Base-by-base conservation (phyloP, 2,113 vertebrate genomes). In the Phyllostomus discolor region DNA sequence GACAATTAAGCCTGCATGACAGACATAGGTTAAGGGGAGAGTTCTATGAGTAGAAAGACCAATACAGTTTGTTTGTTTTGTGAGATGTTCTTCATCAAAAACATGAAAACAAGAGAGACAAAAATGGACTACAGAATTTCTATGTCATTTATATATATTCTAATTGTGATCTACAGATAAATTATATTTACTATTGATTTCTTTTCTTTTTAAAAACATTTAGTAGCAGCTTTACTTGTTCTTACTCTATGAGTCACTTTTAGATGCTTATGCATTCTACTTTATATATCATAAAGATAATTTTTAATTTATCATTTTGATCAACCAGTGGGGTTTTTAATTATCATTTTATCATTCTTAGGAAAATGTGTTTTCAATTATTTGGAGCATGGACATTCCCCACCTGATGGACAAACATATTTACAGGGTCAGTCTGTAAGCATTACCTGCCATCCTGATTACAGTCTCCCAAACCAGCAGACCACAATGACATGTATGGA, bases 321-420 rank as follows among this genome's bases (percentile, higher is more conserved):
- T 1, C 2, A 62, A 83, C 41, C 43, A 38, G 59, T 84, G 10
- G 8, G 11, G 28, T 28, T 41, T 81, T 88, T 81, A 35, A 46
- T 94, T 64, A 31, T 46, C 28, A 20, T 88, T 46, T 76, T 89
- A 2, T 95, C 3, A 0, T 84, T 15, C 5, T 54, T 33, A 98
- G 97, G 64, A 57, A 0, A 24, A 38, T 98, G 97, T 24, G 4
- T 0, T 4, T 69, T 84, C 16, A 0, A 6, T 72, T 14, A 75
- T 66, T 31, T 97, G 70, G 1, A 7, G 35, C 90, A 98, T 54
- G 98, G 95, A 43, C 0, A 5, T 7, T 1, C 46, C 46, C 10
- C 46, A 3, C 78, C 0, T 0, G 0, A 0, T 0, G 0, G 0
- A 33, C 0, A 0, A 0, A 0, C 0, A 7, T 95, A 78, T 84